Evolutionary conservation across 2,113 vertebrate genomes (phyloP).

Genomic region (Thalassarche chlororhynchos): DNA sequence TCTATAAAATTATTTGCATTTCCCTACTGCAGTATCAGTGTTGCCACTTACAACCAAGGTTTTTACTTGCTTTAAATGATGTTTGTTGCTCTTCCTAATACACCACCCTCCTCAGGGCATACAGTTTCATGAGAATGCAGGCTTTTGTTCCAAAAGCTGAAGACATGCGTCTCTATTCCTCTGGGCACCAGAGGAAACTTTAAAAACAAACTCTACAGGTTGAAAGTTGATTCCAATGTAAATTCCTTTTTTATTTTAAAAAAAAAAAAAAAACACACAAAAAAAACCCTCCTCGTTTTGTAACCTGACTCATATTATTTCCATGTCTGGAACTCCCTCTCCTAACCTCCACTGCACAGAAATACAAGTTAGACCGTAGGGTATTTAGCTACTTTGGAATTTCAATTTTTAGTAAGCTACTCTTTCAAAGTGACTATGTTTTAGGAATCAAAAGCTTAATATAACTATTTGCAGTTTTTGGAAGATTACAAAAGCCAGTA

Average conservation of each 20-base stretch:
- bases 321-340: background rate
- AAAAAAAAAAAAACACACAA: too few species aligned
- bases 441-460: background rate
- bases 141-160: background rate
- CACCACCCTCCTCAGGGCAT: background rate
- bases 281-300: background rate
- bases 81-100: background rate
- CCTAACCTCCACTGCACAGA: background rate
- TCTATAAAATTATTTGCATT: background rate
- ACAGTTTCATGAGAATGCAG: background rate
- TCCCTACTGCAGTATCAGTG: background rate
- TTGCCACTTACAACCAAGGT: background rate
- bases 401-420: background rate
- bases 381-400: background rate
- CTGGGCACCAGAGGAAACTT: background rate
- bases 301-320: background rate
- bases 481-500: background rate
- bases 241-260: background rate
- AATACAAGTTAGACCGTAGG: background rate
- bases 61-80: background rate
- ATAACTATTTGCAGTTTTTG: background rate
- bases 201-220: background rate
- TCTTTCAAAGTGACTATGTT: background rate
- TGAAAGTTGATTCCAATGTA: background rate
- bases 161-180: background rate